phyloP scores from a whole-genome alignment of 2,888 invertebrate genomes.

The Rugalucina vietnamica region DNA sequence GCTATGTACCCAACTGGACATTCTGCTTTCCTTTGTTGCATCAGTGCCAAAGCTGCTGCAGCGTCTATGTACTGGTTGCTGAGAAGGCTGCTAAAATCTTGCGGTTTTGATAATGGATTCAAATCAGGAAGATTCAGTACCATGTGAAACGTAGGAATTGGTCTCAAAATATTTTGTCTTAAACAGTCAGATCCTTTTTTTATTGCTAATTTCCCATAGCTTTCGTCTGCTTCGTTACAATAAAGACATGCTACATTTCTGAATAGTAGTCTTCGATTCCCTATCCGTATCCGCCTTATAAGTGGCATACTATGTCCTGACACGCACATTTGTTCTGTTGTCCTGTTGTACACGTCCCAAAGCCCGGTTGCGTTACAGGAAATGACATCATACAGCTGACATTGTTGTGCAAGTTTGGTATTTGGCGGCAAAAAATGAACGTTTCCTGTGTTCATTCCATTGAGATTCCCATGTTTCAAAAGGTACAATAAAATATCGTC shows the following conservation, averaged over 20 bases:
- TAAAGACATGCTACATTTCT: not conserved
- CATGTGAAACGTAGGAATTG: too few relatives aligned
- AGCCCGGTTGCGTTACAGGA: not conserved
- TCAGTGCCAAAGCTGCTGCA: too few relatives aligned
- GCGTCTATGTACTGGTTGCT: too few relatives aligned
- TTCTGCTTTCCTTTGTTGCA: too few relatives aligned
- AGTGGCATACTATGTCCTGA: not conserved
- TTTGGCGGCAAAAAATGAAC: not conserved
- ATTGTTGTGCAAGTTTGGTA: not conserved
- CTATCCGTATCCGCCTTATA: not conserved
- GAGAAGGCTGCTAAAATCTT: too few relatives aligned
- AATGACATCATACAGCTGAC: not conserved
- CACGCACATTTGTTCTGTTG: not conserved
- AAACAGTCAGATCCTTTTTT: too few relatives aligned
- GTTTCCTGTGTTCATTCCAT: not conserved
- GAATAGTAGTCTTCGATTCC: not conserved
- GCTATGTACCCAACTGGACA: too few relatives aligned
- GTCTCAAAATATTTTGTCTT: too few relatives aligned
- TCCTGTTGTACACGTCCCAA: not conserved
- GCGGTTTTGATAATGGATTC: too few relatives aligned
- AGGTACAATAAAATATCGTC: not conserved
- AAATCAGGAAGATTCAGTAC: too few relatives aligned
- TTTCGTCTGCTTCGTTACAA: too few relatives aligned
- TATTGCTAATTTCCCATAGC: too few relatives aligned
- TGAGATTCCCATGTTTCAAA: not conserved